These are phyloP conservation scores for Tipula unca DNA, from an alignment of 2,888 invertebrate genomes.

Conservation along the genomic window DNA sequence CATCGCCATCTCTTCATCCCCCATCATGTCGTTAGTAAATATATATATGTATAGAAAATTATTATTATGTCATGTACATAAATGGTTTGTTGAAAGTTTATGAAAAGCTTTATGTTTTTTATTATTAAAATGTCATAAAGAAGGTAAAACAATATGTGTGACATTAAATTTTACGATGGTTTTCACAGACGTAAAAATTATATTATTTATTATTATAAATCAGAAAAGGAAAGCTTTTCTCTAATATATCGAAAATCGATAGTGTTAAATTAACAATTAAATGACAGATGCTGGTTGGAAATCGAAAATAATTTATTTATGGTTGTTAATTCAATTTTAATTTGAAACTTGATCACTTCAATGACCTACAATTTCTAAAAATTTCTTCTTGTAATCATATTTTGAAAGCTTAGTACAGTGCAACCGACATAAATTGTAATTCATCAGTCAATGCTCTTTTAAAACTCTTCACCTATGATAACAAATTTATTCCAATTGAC, in stretches of 20 bases:
- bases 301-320: background rate
- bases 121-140: background rate
- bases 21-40: background rate
- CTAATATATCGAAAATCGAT: background rate
- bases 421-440: background rate
- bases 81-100: slow-evolving; percentile 1
- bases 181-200: background rate
- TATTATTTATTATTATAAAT: background rate
- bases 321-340: too few species aligned
- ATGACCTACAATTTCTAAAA: too few species aligned
- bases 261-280: background rate
- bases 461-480: background rate
- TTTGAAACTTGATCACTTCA: too few species aligned
- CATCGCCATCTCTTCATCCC: background rate
- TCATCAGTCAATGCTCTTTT: background rate
- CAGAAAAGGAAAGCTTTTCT: background rate
- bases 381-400: too few species aligned
- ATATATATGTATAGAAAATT: background rate
- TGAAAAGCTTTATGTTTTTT: background rate
- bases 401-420: background rate
- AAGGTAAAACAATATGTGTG: background rate
- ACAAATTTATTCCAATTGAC: background rate
- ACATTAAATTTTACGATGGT: background rate
- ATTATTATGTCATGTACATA: background rate
- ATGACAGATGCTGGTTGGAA: background rate